These are phyloP conservation scores for Poecilia velifera DNA, from an alignment of 2,797 vertebrate species.

Conservation along the genomic window DNA sequence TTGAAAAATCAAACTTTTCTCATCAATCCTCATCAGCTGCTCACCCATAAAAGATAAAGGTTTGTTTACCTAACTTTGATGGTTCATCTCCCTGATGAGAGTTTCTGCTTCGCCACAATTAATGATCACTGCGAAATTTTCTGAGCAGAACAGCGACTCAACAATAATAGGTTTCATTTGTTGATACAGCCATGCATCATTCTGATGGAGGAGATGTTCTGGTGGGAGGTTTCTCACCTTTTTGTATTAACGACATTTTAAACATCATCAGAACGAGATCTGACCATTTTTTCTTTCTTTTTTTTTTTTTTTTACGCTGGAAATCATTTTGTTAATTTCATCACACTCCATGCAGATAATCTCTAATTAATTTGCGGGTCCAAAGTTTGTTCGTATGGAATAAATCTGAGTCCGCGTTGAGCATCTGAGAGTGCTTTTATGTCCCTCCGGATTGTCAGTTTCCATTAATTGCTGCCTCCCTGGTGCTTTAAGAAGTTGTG, in stretches of 20 bases:
- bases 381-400: constrained; percentile 5
- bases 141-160: constrained; percentile 37
- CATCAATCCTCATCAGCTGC: constrained; percentile 62
- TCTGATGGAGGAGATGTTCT: constrained; percentile 31
- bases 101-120: constrained; percentile 58
- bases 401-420: constrained; percentile 17
- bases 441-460: constrained; percentile 69
- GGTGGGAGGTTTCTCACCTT: constrained; percentile 27
- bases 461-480: constrained; percentile 76
- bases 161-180: constrained; percentile 66
- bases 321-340: not conserved
- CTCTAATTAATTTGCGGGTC: not conserved
- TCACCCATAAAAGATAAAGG: constrained; percentile 60
- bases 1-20: constrained; percentile 66
- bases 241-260: constrained; percentile 2
- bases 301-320: too few species aligned
- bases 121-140: constrained; percentile 69
- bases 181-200: constrained; percentile 51
- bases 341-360: not conserved
- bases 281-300: not conserved
- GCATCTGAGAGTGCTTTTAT: constrained; percentile 15
- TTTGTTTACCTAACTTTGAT: constrained; percentile 73
- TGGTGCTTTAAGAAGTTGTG: constrained; percentile 71
- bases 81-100: constrained; percentile 66
- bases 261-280: not conserved